phyloP scores from a whole-genome alignment of 2,888 invertebrate genomes.

The Pardosa pseudoannulata region DNA sequence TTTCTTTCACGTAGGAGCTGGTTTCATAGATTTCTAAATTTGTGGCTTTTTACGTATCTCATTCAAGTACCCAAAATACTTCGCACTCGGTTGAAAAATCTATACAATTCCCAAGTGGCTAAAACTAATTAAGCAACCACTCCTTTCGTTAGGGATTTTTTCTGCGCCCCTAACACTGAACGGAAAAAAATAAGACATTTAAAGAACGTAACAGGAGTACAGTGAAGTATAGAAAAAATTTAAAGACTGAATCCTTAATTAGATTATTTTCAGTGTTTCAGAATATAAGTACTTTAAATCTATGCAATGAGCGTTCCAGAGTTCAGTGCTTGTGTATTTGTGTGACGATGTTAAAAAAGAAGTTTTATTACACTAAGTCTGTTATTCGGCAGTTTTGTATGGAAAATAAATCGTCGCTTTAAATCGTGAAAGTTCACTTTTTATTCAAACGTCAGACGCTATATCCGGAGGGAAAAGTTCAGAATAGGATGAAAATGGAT shows the following conservation, averaged over 20 bases:
- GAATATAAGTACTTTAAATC: conserved; percentile 13
- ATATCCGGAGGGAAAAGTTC: background rate
- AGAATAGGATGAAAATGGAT: background rate
- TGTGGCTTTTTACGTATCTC: background rate
- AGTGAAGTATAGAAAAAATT: background rate
- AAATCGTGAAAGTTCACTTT: conserved; percentile 12
- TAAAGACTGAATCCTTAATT: conserved; percentile 28
- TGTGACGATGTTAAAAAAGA: background rate
- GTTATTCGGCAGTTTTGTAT: conserved; percentile 24
- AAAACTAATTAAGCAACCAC: conserved; percentile 28
- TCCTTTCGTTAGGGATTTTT: conserved; percentile 12
- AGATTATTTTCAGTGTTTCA: conserved; percentile 26
- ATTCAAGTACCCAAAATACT: background rate
- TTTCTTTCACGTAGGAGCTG: background rate
- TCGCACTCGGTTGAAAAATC: conserved; percentile 24
- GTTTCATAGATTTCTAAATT: conserved; percentile 8
- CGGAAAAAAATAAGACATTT: conserved; percentile 15
- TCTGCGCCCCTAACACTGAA: background rate
- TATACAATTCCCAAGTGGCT: conserved; percentile 20
- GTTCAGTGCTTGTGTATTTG: background rate
- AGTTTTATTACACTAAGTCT: background rate
- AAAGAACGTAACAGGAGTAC: background rate
- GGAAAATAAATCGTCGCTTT: background rate
- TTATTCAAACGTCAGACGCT: background rate
- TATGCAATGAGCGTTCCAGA: conserved; percentile 11